Conservation (phyloP, 2,888 invertebrate genomes). For the Phyllotreta cruciferae region DNA sequence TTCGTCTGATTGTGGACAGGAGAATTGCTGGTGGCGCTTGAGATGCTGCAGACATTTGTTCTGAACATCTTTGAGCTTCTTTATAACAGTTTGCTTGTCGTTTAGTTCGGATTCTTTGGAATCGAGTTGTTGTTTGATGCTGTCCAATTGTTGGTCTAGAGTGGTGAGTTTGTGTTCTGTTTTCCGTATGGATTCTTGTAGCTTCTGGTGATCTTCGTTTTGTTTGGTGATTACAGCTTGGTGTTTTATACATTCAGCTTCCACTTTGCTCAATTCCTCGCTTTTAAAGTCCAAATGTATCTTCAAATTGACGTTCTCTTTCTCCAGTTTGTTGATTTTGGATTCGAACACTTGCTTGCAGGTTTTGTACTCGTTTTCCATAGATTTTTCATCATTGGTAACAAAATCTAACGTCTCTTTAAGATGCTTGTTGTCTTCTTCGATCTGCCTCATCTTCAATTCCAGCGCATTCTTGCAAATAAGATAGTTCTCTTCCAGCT, state of each 20-base stretch:
- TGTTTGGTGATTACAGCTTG: background rate
- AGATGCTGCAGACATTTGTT: background rate
- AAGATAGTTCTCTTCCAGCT: constrained; percentile 8
- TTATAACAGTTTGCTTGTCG: constrained; percentile 1
- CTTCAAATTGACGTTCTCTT: constrained; percentile 11
- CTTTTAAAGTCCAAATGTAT: background rate
- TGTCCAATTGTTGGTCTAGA: background rate
- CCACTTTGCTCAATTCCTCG: background rate
- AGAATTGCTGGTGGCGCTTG: background rate
- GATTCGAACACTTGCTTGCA: constrained; percentile 2
- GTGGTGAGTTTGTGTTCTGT: background rate
- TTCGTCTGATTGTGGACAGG: no score
- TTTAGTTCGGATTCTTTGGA: background rate
- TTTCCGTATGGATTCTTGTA: no score
- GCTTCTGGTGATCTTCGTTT: no score
- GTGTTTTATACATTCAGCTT: background rate
- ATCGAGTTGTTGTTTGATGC: no score
- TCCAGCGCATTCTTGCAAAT: background rate
- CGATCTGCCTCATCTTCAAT: constrained; percentile 4
- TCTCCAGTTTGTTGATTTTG: constrained; percentile 10
- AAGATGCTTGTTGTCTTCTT: constrained; percentile 11
- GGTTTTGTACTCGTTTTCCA: background rate
- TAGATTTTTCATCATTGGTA: background rate
- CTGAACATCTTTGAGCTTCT: background rate
- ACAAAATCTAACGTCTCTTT: background rate